phyloP scores from a whole-genome alignment of 2,113 vertebrate genomes.

The Hassar affinis region DNA sequence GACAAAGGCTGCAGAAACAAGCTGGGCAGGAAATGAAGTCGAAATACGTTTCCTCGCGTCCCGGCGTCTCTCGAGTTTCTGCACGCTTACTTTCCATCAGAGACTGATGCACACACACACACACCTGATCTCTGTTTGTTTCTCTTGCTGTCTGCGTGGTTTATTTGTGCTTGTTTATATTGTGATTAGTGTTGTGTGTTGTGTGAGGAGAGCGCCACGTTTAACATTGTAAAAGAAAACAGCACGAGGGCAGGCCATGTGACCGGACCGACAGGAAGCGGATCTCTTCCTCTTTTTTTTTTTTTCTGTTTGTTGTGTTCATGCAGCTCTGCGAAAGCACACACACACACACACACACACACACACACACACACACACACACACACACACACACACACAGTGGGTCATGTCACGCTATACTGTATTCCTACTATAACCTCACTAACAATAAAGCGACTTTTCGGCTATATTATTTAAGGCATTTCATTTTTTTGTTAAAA shows the following conservation, averaged over 20 bases:
- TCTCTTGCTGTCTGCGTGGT: not conserved
- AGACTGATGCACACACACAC: not conserved
- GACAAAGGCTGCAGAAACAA: conserved; percentile 15
- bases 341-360: not conserved
- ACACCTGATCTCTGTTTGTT: not conserved
- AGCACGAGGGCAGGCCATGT: not conserved
- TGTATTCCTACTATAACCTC: too few species aligned
- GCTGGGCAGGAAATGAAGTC: conserved; percentile 15
- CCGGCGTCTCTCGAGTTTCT: not conserved
- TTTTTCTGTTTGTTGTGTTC: not conserved
- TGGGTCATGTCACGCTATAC: too few species aligned
- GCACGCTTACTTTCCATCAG: not conserved
- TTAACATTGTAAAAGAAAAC: not conserved
- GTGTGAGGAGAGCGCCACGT: not conserved
- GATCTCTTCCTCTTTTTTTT: conserved; percentile 35
- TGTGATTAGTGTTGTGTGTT: not conserved
- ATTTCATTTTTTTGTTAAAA: too few species aligned
- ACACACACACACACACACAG: too few species aligned
- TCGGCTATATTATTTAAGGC: too few species aligned
- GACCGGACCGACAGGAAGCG: conserved; percentile 18
- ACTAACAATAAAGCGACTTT: too few species aligned
- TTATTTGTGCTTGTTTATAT: conserved; percentile 5
- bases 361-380: not conserved
- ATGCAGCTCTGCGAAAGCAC: not conserved
- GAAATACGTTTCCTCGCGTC: not conserved